phyloP scores from a whole-genome alignment of 2,888 invertebrate genomes.

The Melieria crassipennis region DNA sequence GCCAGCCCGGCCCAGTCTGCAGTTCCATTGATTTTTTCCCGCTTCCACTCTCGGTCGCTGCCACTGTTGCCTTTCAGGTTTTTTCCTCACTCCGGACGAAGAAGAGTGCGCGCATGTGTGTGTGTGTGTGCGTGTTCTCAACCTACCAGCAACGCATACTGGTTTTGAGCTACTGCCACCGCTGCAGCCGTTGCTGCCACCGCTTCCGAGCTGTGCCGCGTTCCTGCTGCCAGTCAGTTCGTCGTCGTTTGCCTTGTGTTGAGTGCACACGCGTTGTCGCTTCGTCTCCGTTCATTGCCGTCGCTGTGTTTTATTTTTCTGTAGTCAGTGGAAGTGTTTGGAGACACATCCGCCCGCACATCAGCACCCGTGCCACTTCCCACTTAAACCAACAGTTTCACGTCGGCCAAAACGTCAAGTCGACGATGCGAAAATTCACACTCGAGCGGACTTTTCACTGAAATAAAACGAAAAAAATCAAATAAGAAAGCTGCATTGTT shows the following conservation, averaged over 20 bases:
- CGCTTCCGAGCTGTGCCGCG: constrained; percentile 52
- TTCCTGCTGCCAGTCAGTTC: constrained; percentile 64
- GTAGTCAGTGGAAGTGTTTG: too few species aligned
- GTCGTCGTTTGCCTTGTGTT: constrained; percentile 66
- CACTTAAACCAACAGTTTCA: too few species aligned
- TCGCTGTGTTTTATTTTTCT: constrained; percentile 3
- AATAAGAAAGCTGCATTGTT: neutral
- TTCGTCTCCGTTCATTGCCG: constrained; percentile 17
- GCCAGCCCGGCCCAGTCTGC: constrained; percentile 6
- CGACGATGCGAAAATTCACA: neutral
- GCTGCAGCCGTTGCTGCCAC: constrained; percentile 11
- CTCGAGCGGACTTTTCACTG: neutral
- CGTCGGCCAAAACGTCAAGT: neutral
- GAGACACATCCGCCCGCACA: too few species aligned
- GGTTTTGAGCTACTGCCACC: constrained; percentile 22
- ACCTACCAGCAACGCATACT: constrained; percentile 28
- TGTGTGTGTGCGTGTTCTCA: constrained; percentile 1
- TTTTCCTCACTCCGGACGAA: neutral
- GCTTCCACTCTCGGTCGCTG: neutral
- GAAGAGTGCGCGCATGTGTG: neutral
- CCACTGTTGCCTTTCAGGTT: constrained; percentile 9
- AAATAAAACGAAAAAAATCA: neutral
- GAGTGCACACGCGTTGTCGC: constrained; percentile 57
- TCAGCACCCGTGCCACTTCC: too few species aligned
- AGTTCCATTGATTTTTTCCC: constrained; percentile 17